A percentile compares a stretch with the other conserved stretches of the same genome.
These are phyloP conservation scores for Pollenia amentaria DNA, from an alignment of 2,888 invertebrate species.

Conservation along the genomic window DNA sequence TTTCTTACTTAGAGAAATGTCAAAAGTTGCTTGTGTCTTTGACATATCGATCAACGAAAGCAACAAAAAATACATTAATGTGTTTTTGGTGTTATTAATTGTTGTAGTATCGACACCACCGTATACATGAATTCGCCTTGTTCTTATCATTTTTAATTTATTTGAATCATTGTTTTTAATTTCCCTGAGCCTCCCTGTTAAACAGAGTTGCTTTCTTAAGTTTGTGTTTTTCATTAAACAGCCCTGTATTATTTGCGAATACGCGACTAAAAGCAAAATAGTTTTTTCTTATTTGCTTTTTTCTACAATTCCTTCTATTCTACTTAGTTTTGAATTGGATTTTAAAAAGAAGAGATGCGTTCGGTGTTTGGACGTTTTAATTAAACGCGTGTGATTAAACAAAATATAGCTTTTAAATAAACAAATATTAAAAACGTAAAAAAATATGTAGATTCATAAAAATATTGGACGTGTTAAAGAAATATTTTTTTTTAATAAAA, in stretches of 20 bases:
- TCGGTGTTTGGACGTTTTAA: background rate
- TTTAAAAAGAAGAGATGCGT: conserved; percentile 25
- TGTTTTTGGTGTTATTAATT: no score
- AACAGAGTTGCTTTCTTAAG: background rate
- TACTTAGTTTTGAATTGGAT: conserved; percentile 65
- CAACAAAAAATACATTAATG: no score
- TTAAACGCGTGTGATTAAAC: conserved; percentile 34
- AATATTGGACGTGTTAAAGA: background rate
- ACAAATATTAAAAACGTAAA: conserved; percentile 55
- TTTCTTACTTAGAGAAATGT: no score
- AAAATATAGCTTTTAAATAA: conserved; percentile 6
- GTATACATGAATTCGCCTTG: no score
- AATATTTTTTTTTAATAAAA: no score
- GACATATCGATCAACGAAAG: no score
- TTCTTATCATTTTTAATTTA: background rate
- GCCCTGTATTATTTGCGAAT: conserved; percentile 41
- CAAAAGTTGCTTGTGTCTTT: no score
- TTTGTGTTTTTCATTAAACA: background rate
- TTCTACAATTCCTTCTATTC: conserved; percentile 42
- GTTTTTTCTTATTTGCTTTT: conserved; percentile 53
- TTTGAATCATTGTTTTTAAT: background rate
- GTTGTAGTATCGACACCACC: no score
- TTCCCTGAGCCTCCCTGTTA: background rate
- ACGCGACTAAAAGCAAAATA: conserved; percentile 13
- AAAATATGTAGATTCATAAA: background rate